Base-by-base conservation (phyloP, 1,140 invertebrate species). In the Zaprionus vittiger region DNA sequence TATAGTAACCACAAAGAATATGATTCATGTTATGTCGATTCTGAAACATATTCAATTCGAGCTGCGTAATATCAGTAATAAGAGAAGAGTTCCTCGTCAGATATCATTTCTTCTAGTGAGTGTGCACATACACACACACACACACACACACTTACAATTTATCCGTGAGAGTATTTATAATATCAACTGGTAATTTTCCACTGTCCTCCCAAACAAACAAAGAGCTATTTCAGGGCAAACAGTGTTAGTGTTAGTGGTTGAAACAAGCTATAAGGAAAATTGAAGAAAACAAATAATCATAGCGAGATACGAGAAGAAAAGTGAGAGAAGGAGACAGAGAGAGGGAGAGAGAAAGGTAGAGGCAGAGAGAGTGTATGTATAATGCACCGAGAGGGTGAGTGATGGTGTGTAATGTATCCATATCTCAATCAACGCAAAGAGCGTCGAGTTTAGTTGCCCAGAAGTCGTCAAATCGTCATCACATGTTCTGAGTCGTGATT, bases 101-200 rank as follows among this genome's bases (percentile, higher is more conserved):
- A 20, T 49, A 22, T 49, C 44, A 49, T 49, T 20, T 49, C 17
- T 41, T 31, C 26, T 9, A 22, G 34, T 61, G 2, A 26, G n/a
- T n/a, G n/a, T n/a, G n/a, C n/a, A n/a, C n/a, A n/a, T n/a, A n/a
- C n/a, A n/a, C 7, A 2, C n/a, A 2, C 38, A 28, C 15, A 44
- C 9, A 52, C 26, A 34, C 14, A 69, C 38, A 28, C 24, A 41
- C 31, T 17, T 1, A 56, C 6, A 69, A 69, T 17, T 55, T 11
- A 26, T 17, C 20, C 12, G 4, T 26, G 22, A 52, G 63, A 15
- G 37, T 24, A 72, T 72, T 54, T 44, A 41, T 34, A 44, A 17
- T 62, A 24, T 71, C 67, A 65, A 47, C 63, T 77, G 74, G 74
- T 62, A 77, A 67, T 41, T 77, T 77, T 77, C 70, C 74, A 77